Evolutionary conservation across 2,888 invertebrate genomes (phyloP).

Genomic region (Temnothorax ravouxi): DNA sequence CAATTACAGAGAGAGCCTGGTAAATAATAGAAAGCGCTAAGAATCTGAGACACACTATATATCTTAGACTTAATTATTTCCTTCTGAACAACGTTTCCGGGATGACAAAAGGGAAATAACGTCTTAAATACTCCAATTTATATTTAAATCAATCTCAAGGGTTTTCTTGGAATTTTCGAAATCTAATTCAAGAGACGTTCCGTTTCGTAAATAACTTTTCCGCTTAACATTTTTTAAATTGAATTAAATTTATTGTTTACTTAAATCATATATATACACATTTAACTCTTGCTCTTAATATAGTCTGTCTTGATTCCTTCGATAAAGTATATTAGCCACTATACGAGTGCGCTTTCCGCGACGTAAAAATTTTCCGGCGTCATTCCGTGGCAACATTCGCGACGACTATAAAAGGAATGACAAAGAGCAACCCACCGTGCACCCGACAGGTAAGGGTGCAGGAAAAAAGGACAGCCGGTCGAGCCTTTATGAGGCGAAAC

Average conservation of each 20-base stretch:
- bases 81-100: neutral
- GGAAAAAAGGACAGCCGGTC: slow-evolving; percentile 35
- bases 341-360: neutral
- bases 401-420: slow-evolving; percentile 34
- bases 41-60: neutral
- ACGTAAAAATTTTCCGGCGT: slow-evolving; percentile 19
- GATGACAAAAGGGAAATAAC: neutral
- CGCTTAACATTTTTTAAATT: neutral
- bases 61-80: slow-evolving; percentile 16
- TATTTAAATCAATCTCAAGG: slow-evolving; percentile 16
- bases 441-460: slow-evolving; percentile 22
- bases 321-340: slow-evolving; percentile 14
- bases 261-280: neutral
- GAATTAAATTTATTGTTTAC: neutral
- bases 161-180: neutral
- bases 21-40: neutral
- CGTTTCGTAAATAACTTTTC: neutral
- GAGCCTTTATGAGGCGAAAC: slow-evolving; percentile 68
- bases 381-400: slow-evolving; percentile 31
- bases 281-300: neutral
- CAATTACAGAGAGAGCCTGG: neutral
- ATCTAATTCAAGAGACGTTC: neutral
- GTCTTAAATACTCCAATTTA: slow-evolving; percentile 17
- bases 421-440: slow-evolving; percentile 26
- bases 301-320: slow-evolving; percentile 13